Conservation (phyloP, 53 echinoderm and acorn worm species). For the Stichopus horrens region DNA sequence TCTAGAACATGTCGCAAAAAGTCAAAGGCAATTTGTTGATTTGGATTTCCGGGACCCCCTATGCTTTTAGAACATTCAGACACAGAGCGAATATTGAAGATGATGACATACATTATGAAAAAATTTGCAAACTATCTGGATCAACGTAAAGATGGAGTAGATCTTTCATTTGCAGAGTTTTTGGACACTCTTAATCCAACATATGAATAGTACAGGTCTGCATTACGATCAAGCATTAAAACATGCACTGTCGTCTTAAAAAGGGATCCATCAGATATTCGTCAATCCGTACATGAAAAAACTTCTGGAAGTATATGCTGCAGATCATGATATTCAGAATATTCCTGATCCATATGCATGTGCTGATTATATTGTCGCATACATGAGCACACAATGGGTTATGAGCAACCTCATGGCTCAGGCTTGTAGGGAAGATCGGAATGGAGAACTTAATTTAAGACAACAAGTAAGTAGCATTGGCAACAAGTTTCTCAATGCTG, state of each 20-base stretch:
- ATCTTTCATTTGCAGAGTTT: constrained; percentile 16
- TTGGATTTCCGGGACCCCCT: constrained; percentile 55
- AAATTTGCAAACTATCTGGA: background rate
- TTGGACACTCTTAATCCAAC: background rate
- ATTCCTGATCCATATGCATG: constrained; percentile 48
- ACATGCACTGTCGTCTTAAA: background rate
- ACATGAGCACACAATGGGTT: constrained; percentile 54
- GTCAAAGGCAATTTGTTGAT: constrained; percentile 39
- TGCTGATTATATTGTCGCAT: constrained; percentile 55
- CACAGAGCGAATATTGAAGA: background rate
- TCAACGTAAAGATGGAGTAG: constrained; percentile 26
- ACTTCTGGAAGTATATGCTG: background rate
- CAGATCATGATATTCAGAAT: constrained; percentile 51
- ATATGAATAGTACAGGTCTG: constrained; percentile 14
- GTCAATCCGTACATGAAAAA: constrained; percentile 26
- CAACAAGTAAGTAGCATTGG: constrained; percentile 34
- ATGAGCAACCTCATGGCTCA: constrained; percentile 44
- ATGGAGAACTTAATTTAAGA: background rate
- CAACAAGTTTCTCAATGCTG: constrained; percentile 46
- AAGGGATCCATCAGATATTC: background rate
- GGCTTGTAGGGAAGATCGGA: constrained; percentile 35
- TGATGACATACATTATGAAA: background rate
- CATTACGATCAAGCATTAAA: background rate
- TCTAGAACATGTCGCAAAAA: constrained; percentile 45
- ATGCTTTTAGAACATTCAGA: constrained; percentile 6